Evolutionary conservation across 2,797 vertebrate genomes (phyloP), one percentile per base, ranked within the genome.

Genomic region (Enteromius anoplus): DNA sequence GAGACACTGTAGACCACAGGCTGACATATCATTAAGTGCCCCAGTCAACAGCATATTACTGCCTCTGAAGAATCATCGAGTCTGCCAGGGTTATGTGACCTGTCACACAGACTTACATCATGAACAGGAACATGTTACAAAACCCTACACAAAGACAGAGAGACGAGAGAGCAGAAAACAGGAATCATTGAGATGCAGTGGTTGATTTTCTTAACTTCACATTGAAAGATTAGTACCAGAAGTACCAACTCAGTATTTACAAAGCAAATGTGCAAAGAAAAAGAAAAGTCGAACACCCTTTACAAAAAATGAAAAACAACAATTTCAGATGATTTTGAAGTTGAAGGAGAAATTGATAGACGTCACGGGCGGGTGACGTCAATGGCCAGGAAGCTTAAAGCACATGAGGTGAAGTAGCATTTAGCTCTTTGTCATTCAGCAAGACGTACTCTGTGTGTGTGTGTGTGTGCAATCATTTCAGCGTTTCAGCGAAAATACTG

Each of bases 21-120:
- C 69, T 82, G 75, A 78, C 73, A 81, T 76, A 7, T 76, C 51
- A 62, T 60, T 81, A 80, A 47, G 32, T 79, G 86, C 75, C 76
- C 88, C 65, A 87, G 87, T 91, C 87, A 88, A 82, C 82, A 70
- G 75, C 84, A 85, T 88, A 88, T 90, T 89, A 89, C 87, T 86
- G 34, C 58, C 49, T 85, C 65, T 88, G 90, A 88, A 88, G 89
- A 90, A 86, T 87, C 85, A 87, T 88, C 60, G 76, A 90, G 88
- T 92, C 89, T 78, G 86, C 88, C 87, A 86, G 75, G 87, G 90
- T 93, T 92, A 92, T 91, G 91, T 92, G 91, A 88, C 85, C 85
- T 88, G 93, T 93, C 93, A 93, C 86, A 90, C 78, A 75, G 88
- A 86, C 86, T 92, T 90, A 91, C 47, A 66, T 53, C 71, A 82